Evolutionary conservation across 2,113 vertebrate genomes (phyloP).

Genomic region (Nycticorax nycticorax): DNA sequence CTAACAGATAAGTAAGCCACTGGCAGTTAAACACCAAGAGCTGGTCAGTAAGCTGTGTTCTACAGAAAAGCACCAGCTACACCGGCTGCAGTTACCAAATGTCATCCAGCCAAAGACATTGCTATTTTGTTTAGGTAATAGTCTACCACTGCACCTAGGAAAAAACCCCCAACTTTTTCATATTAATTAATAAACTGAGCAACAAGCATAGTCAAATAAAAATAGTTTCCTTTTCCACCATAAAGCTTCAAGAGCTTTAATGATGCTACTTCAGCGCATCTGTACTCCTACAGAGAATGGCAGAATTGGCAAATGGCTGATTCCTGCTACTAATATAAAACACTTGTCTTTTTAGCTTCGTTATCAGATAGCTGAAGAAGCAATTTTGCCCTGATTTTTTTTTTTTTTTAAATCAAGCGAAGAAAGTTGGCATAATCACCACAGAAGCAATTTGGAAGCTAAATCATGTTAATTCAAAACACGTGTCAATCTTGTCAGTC

Average conservation of each 20-base stretch:
- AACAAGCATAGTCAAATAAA: background rate
- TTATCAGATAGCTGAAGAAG: background rate
- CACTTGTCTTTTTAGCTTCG: background rate
- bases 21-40: background rate
- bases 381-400: background rate
- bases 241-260: background rate
- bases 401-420: background rate
- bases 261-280: background rate
- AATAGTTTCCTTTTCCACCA: background rate
- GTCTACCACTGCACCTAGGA: background rate
- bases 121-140: background rate
- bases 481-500: background rate
- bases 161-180: background rate
- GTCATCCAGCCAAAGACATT: background rate
- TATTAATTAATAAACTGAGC: background rate
- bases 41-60: background rate
- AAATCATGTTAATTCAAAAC: background rate
- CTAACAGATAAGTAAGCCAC: background rate
- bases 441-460: background rate
- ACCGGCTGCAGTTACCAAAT: background rate
- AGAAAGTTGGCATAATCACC: background rate
- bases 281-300: background rate
- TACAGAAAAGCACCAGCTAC: background rate
- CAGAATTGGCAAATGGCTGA: background rate
- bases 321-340: background rate